Evolutionary conservation across 2,888 invertebrate species (phyloP), one percentile per base, ranked within the genome.

Genomic region (Eristalis intricaria): DNA sequence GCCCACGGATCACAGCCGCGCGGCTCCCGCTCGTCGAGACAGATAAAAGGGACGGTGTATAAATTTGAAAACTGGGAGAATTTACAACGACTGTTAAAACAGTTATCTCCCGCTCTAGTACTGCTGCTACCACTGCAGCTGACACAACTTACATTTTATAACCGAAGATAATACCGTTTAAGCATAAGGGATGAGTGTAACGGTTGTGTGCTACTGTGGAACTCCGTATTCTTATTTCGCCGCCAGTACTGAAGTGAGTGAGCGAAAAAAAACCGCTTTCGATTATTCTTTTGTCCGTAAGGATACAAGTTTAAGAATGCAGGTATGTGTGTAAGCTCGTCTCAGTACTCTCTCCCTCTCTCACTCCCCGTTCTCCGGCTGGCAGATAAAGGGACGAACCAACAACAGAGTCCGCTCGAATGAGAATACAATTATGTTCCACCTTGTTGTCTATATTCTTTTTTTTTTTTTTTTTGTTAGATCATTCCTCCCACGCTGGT

Each of bases 141-240:
- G 86, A 79, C 83, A 86, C 83, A 84, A 87, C 84, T 87, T 87
- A 87, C 87, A 87, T 84, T 87, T 87, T 87, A 87, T 84, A 84
- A 84, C 87, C 75, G 64, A 84, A 87, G 87, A 87, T 87, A 87
- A 87, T 87, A 87, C 84, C 84, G 78, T 84, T 84, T 87, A 87
- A 87, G 87, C 87, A 87, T 84, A 83, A 87, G 87, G 50, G 84
- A 87, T 87, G 68, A 87, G 84, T 84, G 86, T 79, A 40, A 83
- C 66, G 79, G 79, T 76, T 71, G 43, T 84, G 68, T 84, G 64
- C 50, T 40, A 68, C 50, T 19, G 50, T 50, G 8, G 50, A 50
- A 50, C 19, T 74, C 68, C 69, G 60, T 66, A 74, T 79, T 79
- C 78, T 79, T 87, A 74, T 79, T 70, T 83, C 68, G 64, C 50